Conservation (phyloP, 2,113 vertebrate genomes). For the Erythrolamprus reginae region DNA sequence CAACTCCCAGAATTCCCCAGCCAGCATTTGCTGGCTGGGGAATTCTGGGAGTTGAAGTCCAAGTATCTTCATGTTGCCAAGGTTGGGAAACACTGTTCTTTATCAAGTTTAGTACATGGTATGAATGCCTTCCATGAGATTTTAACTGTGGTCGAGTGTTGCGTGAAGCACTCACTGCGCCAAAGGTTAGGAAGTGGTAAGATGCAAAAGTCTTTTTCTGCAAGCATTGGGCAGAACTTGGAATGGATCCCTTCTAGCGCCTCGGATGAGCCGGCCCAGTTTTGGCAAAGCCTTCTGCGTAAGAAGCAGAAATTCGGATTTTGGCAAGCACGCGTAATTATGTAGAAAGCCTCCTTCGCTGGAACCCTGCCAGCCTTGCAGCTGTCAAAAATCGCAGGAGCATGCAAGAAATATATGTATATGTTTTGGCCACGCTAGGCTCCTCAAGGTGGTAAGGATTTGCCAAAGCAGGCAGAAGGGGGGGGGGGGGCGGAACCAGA, state of each 20-base stretch:
- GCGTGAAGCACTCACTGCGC: neutral
- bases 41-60: too few species aligned
- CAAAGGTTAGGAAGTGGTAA: neutral
- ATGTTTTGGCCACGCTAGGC: neutral
- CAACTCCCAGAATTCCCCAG: too few species aligned
- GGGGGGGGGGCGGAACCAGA: too few species aligned
- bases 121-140: neutral
- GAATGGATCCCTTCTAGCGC: neutral
- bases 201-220: neutral
- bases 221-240: neutral
- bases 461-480: neutral
- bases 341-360: neutral
- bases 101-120: neutral
- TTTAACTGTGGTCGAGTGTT: neutral
- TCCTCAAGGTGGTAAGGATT: neutral
- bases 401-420: neutral
- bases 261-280: neutral
- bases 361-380: neutral
- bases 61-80: too few species aligned
- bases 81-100: neutral
- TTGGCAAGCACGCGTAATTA: neutral
- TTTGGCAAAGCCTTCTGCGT: neutral
- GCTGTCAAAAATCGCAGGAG: neutral
- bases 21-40: too few species aligned
- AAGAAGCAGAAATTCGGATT: neutral